Evolutionary conservation across 2,113 vertebrate species (phyloP), one percentile per base, ranked within the genome.

Genomic region (Callaeas wilsoni): DNA sequence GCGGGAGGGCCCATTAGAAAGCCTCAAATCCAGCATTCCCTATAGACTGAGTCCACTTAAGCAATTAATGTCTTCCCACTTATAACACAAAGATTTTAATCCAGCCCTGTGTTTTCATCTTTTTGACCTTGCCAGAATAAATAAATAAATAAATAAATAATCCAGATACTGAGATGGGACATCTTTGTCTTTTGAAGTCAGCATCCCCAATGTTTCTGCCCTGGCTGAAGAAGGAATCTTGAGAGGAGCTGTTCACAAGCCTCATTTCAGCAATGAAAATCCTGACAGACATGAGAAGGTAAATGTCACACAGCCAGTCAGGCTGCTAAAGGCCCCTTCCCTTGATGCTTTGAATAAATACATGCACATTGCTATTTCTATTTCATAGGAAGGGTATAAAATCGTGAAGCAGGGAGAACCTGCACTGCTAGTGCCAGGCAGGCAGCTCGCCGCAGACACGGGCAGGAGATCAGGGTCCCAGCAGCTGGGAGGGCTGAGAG

Each of bases 381-480:
- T 35, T 89, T 44, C 55, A 20, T 3, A 50, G 80, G 39, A 75
- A 60, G 44, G 39, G 22, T 22, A 47, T 12, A 52, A 50, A 69
- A 59, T 23, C 46, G 60, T 37, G 73, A 64, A 57, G 46, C 63
- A 65, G 32, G n/a, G 77, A 53, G 56, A 64, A 37, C 29, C 32
- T 64, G 32, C 41, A 12, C 13, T 1, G 1, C 69, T 16, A 52
- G 74, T 18, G 16, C 42, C 83, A 67, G 80, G 78, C 80, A 39
- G 60, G 63, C 46, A 90, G 71, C 82, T 79, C 8, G 0, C 27
- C 0, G 0, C 71, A 59, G 53, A 79, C 4, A 1, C 0, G 0
- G 39, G 55, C 62, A 88, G 52, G 46, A 82, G 53, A 71, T 10
- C 5, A 11, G 33, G 39, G 52, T 39, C 76, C 69, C 3, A 19